These are phyloP conservation scores for Pipistrellus kuhlii DNA, from an alignment of 2,797 vertebrate genomes.

Conservation along the genomic window DNA sequence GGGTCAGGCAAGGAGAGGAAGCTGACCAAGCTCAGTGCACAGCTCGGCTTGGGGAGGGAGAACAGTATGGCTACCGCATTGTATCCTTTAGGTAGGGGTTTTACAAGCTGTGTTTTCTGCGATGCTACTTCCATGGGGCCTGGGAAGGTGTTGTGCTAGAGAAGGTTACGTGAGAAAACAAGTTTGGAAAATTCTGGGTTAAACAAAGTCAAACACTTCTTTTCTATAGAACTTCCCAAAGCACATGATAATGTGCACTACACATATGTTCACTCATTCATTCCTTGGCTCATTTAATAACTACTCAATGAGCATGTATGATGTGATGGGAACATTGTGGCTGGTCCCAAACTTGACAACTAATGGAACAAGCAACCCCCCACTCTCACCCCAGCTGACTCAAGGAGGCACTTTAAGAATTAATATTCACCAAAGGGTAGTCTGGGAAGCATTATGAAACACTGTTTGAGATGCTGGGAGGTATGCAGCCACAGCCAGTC, in stretches of 20 bases:
- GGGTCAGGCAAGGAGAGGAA: background rate
- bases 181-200: background rate
- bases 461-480: background rate
- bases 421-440: background rate
- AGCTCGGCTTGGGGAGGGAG: background rate
- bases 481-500: background rate
- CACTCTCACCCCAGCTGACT: background rate
- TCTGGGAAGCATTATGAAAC: slow-evolving; percentile 25
- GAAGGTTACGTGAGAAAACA: slow-evolving; percentile 8
- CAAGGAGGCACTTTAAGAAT: background rate
- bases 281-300: background rate
- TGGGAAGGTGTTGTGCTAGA: background rate
- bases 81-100: background rate
- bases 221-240: background rate
- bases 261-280: background rate
- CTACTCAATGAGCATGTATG: background rate
- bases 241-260: background rate
- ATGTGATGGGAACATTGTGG: background rate
- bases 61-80: fast-evolving
- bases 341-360: background rate
- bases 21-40: background rate
- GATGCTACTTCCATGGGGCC: background rate
- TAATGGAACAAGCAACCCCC: background rate
- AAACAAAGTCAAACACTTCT: slow-evolving; percentile 4
- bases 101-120: background rate